These are phyloP conservation scores for Platycnemis pennipes DNA, from an alignment of 2,888 invertebrate genomes.

Conservation along the genomic window DNA sequence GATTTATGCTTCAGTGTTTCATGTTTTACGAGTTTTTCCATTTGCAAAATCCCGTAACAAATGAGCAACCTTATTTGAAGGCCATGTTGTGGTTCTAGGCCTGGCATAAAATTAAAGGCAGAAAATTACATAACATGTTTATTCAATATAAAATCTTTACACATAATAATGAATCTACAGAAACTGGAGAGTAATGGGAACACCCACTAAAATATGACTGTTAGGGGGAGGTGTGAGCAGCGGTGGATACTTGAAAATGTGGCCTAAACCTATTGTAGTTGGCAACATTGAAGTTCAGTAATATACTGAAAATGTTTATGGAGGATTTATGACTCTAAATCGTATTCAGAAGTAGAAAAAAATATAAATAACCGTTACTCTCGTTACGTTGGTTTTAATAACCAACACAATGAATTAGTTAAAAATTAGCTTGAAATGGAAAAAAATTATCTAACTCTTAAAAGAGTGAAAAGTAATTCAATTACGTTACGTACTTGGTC, in stretches of 20 bases:
- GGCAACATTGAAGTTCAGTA: not conserved
- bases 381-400: too few species aligned
- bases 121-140: slow-evolving; percentile 51
- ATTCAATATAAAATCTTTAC: slow-evolving; percentile 60
- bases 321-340: not conserved
- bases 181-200: not conserved
- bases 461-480: not conserved
- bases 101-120: too few species aligned
- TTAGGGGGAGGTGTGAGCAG: not conserved
- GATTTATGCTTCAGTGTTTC: too few species aligned
- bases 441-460: not conserved
- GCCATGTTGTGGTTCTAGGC: too few species aligned
- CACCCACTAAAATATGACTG: not conserved
- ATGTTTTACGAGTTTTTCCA: too few species aligned
- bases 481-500: not conserved
- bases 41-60: too few species aligned
- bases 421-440: not conserved
- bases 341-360: too few species aligned
- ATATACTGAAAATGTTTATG: not conserved
- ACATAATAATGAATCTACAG: slow-evolving; percentile 20
- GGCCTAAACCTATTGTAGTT: not conserved
- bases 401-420: too few species aligned
- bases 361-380: too few species aligned
- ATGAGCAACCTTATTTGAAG: too few species aligned
- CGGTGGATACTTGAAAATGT: not conserved